Base-by-base conservation (phyloP, 2,797 vertebrate species). In the Agapornis canus region DNA sequence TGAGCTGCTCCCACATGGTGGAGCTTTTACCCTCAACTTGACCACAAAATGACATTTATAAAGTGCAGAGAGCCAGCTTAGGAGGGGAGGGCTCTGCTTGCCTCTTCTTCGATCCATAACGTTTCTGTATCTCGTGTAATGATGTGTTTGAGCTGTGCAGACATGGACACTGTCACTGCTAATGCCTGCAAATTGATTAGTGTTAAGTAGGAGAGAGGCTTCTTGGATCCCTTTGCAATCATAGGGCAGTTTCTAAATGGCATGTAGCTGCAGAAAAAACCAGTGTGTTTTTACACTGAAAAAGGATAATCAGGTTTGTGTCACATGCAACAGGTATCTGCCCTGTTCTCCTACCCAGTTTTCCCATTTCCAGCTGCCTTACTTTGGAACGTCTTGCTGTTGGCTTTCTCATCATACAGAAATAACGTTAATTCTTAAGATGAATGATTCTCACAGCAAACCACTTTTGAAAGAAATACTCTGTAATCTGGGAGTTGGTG, bases 1-100 rank as follows among this genome's bases (percentile, higher is more conserved):
- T 96, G 31, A 91, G 87, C 94, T 97, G 96, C 94, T 96, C 95
- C 96, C 96, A 91, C 94, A 84, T 96, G 95, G 95, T 97, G 96
- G 94, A 97, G 96, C 92, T 95, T 97, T 96, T 77, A 94, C 92
- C 95, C 91, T 95, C 95, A 21, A 21, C 92, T 97, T 94, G 95
- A 90, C 96, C 96, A 84, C 91, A 47, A 43, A 76, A 88, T 86
- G 84, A 13, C 82, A 39, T 88, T 83, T 94, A 6, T 45, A 3
- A 59, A 92, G 76, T 8, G 59, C 66, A 1, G 79, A 72, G 89
- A 86, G 70, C 32, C 68, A 39, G 82, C 84, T 42, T 17, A 9
- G 78, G 59, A 11, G 37, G 56, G 76, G 66, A 91, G 43, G 48
- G 70, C 82, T 83, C 72, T 40, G 90, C 88, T 83, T 7, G 11